Conservation (phyloP, 2,888 invertebrate species). For the Neria commutata region DNA sequence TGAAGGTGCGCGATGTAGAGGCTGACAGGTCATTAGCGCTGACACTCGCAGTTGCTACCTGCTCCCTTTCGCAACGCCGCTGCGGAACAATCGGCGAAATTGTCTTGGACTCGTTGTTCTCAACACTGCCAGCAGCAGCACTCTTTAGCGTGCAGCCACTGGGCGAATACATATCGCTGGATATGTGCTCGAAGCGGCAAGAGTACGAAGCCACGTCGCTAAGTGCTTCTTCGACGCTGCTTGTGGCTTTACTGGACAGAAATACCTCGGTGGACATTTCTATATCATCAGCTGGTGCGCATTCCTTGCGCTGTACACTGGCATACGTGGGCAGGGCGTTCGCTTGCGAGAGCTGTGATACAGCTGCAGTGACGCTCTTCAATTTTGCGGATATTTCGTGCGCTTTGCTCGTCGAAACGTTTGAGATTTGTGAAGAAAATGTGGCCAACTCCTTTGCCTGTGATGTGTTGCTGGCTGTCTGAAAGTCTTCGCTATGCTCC, state of each 20-base stretch:
- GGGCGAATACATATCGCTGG: slow-evolving; percentile 31
- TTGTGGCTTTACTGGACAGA: background rate
- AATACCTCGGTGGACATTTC: background rate
- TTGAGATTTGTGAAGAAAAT: slow-evolving; percentile 21
- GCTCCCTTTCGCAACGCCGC: too few species aligned
- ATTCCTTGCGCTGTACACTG: too few species aligned
- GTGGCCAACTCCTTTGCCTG: too few species aligned
- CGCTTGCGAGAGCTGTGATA: slow-evolving; percentile 27
- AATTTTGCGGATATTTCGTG: slow-evolving; percentile 32
- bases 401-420: slow-evolving; percentile 19
- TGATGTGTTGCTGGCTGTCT: too few species aligned
- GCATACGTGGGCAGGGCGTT: slow-evolving; percentile 20
- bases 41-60: background rate
- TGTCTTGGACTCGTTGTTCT: slow-evolving; percentile 4
- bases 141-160: slow-evolving; percentile 18
- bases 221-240: slow-evolving; percentile 12
- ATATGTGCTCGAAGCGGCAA: slow-evolving; percentile 31
- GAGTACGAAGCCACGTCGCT: slow-evolving; percentile 30
- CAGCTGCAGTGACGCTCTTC: slow-evolving; percentile 30
- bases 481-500: too few species aligned
- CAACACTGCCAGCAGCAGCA: background rate
- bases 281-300: too few species aligned
- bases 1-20: background rate
- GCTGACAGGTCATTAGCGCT: background rate
- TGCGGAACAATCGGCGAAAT: too few species aligned